These are phyloP conservation scores for Drosophila truncata DNA, from an alignment of 1,140 invertebrate genomes.

Conservation along the genomic window DNA sequence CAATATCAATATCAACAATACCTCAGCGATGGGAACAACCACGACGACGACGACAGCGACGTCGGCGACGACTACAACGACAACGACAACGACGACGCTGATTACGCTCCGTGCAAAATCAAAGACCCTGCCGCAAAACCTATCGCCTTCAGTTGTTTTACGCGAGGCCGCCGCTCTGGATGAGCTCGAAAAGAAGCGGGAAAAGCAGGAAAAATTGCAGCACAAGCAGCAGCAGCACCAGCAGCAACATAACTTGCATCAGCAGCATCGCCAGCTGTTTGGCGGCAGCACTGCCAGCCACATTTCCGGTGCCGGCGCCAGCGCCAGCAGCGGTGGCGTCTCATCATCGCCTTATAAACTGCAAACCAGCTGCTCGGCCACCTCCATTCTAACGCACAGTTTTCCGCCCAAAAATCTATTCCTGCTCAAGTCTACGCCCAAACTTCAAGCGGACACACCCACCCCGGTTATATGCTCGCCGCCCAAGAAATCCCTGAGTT, in stretches of 20 bases:
- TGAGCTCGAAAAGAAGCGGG: slow-evolving; percentile 42
- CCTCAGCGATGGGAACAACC: slow-evolving; percentile 4
- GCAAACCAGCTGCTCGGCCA: slow-evolving; percentile 66
- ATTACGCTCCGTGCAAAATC: slow-evolving; percentile 86
- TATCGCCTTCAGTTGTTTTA: slow-evolving; percentile 78
- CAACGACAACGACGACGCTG: slow-evolving; percentile 85
- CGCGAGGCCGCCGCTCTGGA: slow-evolving; percentile 73
- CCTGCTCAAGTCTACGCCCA: slow-evolving; percentile 81
- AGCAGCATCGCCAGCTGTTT: slow-evolving; percentile 62
- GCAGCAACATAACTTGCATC: slow-evolving; percentile 11
- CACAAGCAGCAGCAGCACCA: slow-evolving; percentile 28
- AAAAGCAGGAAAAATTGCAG: slow-evolving; percentile 23
- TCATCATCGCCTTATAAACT: slow-evolving; percentile 60
- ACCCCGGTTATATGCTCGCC: slow-evolving; percentile 54
- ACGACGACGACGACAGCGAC: slow-evolving; percentile 53
- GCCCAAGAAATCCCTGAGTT: slow-evolving; percentile 87
- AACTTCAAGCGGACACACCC: slow-evolving; percentile 39
- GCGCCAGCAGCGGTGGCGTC: slow-evolving; percentile 4
- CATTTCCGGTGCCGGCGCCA: slow-evolving; percentile 19
- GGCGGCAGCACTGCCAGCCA: slow-evolving; percentile 65
- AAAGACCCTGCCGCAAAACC: slow-evolving; percentile 87
- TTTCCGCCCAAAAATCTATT: slow-evolving; percentile 85
- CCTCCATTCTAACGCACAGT: slow-evolving; percentile 72
- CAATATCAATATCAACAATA: slow-evolving; percentile 54
- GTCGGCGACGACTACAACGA: slow-evolving; percentile 68